Percentiles rank a stretch among this genome's conserved stretches.
These are phyloP conservation scores for Aulostomus chinensis DNA, from an alignment of 2,797 vertebrate genomes.

Conservation along the genomic window DNA sequence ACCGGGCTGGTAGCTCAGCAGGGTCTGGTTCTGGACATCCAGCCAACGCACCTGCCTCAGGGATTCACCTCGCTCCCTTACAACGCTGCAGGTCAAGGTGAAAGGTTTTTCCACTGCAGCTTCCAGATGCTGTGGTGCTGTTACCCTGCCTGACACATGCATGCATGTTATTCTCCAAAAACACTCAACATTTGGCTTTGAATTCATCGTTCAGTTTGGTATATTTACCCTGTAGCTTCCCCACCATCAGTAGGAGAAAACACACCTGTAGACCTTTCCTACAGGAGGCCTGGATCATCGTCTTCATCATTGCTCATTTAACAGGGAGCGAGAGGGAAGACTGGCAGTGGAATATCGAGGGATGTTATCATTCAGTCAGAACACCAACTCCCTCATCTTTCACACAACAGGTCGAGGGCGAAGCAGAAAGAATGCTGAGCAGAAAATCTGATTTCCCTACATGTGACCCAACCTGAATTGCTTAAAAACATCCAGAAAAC, in stretches of 20 bases:
- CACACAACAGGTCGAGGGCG: no score
- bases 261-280: slow-evolving; percentile 68
- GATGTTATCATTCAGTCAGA: neutral
- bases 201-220: neutral
- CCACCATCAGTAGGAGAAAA: slow-evolving; percentile 67
- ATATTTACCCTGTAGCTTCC: slow-evolving; percentile 70
- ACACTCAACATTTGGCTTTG: neutral
- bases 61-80: slow-evolving; percentile 61
- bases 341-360: slow-evolving; percentile 7
- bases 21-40: slow-evolving; percentile 78
- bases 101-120: slow-evolving; percentile 75
- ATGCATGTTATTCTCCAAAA: slow-evolving; percentile 1
- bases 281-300: slow-evolving; percentile 57
- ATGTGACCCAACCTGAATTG: no score
- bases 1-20: slow-evolving; percentile 73
- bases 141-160: slow-evolving; percentile 70
- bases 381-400: no score
- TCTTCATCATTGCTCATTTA: slow-evolving; percentile 60
- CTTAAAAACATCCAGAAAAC: no score
- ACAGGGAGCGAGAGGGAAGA: slow-evolving; percentile 16
- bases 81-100: slow-evolving; percentile 75
- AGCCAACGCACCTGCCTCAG: slow-evolving; percentile 77
- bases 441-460: no score
- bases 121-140: slow-evolving; percentile 59
- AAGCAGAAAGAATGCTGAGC: no score